phyloP scores from a whole-genome alignment of 2,888 invertebrate species.

The Chirona hameri region DNA sequence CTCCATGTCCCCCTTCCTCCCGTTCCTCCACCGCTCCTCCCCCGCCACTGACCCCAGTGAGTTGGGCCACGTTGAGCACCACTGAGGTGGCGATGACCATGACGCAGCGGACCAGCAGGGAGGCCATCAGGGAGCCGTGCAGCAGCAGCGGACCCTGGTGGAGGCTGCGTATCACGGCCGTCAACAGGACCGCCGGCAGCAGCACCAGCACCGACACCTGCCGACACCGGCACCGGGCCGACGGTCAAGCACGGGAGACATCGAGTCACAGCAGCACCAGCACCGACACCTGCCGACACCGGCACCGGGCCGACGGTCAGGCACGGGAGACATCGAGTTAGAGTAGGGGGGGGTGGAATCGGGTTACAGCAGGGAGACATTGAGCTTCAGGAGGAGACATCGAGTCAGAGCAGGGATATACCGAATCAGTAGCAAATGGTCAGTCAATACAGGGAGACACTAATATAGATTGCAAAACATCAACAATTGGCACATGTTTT shows the following conservation, averaged over 20 bases:
- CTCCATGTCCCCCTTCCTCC: too few relatives aligned
- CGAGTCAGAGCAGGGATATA: too few relatives aligned
- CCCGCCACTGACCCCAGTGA: conserved; percentile 2
- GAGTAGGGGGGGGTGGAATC: too few relatives aligned
- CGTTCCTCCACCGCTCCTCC: too few relatives aligned
- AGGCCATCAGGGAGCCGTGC: conserved; percentile 13
- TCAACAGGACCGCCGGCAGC: conserved; percentile 12
- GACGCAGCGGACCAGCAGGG: background rate
- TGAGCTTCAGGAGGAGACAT: too few relatives aligned
- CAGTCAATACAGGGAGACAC: too few relatives aligned
- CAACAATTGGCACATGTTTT: too few relatives aligned
- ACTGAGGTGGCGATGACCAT: background rate
- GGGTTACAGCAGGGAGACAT: too few relatives aligned
- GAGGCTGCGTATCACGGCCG: background rate
- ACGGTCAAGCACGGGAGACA: too few relatives aligned
- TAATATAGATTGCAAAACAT: too few relatives aligned
- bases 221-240: background rate
- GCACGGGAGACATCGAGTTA: too few relatives aligned
- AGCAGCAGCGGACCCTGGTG: conserved; percentile 4
- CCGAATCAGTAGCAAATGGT: too few relatives aligned
- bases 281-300: background rate
- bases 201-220: conserved; percentile 6
- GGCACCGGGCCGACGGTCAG: background rate
- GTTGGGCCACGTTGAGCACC: conserved; percentile 2
- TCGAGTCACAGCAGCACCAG: conserved; percentile 24